Evolutionary conservation across 2,797 vertebrate genomes (phyloP), one percentile per base, ranked within the genome.

Genomic region (Halcyon smyrnensis): DNA sequence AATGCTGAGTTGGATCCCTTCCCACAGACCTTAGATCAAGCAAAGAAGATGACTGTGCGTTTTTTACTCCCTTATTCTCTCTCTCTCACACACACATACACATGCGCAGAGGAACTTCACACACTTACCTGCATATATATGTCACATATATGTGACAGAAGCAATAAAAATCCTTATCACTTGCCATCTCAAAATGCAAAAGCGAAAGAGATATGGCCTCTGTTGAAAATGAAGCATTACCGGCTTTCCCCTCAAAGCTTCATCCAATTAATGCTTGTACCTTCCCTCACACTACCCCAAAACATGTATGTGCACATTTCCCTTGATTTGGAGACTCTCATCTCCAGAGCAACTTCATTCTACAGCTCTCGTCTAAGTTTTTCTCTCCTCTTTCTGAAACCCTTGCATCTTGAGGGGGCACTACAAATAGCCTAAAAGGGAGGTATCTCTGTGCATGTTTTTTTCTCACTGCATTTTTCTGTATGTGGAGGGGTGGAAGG

Each of bases 1-100:
- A 84, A 79, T 53, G 77, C 85, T 84, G 89, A 93, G 51, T 90
- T 77, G 82, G 85, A 70, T 63, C 65, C 69, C 51, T 83, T 87
- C 82, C 39, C 73, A 87, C 28, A 19, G 25, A 39, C 30, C 36
- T 89, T 25, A 67, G 76, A 30, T 30, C 32, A 81, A 48, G 54
- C 5, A 79, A 70, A 96, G 43, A 76, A 36, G 50, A 75, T 30
- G 48, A 86, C 3, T 24, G 13, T 48, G 50, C 2, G 1, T 12
- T 90, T 80, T 87, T 78, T 18, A 59, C 62, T 62, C 51, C 54
- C 15, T 60, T 8, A 32, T 10, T 54, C 28, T 23, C 57, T 37
- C 60, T 23, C 57, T 37, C 62, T 5, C 16, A 6, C 12, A 25
- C 16, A 39, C 15, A 59, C 15, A 17, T 6, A n/a, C 1, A 46